phyloP scores from a whole-genome alignment of 2,797 vertebrate genomes.

The Hyperoplus immaculatus region DNA sequence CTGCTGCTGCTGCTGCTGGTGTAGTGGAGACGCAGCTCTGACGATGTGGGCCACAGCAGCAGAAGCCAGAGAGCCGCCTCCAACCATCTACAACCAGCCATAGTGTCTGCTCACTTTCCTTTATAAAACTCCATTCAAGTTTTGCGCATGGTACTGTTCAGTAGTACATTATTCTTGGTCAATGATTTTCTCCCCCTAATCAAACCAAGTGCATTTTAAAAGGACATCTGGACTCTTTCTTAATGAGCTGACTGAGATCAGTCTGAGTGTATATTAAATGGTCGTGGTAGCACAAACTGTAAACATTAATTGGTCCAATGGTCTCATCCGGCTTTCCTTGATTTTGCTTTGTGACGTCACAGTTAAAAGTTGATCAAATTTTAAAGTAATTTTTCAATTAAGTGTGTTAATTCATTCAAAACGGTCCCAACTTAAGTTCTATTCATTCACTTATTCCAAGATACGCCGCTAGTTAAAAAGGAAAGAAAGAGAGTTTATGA shows the following conservation, averaged over 20 bases:
- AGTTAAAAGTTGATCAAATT: neutral
- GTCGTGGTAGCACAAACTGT: neutral
- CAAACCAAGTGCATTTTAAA: neutral
- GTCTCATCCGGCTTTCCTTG: neutral
- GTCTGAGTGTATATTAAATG: neutral
- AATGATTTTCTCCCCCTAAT: neutral
- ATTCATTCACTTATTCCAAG: neutral
- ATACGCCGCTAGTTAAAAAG: neutral
- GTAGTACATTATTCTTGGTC: neutral
- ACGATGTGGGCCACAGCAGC: conserved; percentile 18
- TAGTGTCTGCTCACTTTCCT: neutral
- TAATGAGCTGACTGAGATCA: neutral
- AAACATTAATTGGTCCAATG: neutral
- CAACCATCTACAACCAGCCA: neutral
- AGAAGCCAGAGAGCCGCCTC: conserved; percentile 13
- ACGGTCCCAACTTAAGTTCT: neutral
- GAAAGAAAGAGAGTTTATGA: neutral
- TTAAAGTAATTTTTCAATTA: neutral
- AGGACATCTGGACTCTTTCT: neutral
- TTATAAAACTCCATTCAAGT: neutral
- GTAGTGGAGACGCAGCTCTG: conserved; percentile 13
- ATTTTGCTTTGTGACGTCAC: neutral
- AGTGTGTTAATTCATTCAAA: neutral
- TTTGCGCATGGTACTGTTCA: neutral
- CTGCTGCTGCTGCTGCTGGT: conserved; percentile 42